Evolutionary conservation across 2,797 vertebrate genomes (phyloP).

Genomic region (Graptemys geographica): DNA sequence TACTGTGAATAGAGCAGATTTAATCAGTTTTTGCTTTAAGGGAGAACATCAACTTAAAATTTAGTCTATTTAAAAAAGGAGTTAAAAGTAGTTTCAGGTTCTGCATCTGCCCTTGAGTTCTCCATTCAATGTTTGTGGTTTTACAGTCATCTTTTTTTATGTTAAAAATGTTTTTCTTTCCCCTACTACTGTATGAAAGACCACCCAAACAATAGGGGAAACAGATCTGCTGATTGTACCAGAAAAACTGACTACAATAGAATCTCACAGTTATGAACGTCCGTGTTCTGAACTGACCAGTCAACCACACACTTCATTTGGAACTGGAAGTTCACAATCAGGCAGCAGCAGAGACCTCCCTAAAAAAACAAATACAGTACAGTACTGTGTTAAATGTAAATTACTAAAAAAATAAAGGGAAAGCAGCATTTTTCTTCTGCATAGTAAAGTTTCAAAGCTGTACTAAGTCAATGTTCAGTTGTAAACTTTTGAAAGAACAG

Average conservation of each 20-base stretch:
- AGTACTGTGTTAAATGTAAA: too few relatives aligned
- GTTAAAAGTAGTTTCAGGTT: not conserved
- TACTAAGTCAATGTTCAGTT: too few relatives aligned
- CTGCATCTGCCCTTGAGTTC: not conserved
- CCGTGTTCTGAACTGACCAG: too few relatives aligned
- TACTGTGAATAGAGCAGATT: accelerated
- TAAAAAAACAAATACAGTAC: too few relatives aligned
- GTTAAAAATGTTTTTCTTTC: not conserved
- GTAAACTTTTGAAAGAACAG: too few relatives aligned
- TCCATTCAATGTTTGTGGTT: not conserved
- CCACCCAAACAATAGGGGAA: not conserved
- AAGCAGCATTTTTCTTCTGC: too few relatives aligned
- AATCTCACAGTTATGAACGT: too few relatives aligned
- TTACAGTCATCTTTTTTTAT: not conserved
- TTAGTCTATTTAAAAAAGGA: not conserved
- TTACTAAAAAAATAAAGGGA: too few relatives aligned
- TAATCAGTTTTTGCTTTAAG: accelerated
- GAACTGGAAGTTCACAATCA: too few relatives aligned
- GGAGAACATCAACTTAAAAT: not conserved
- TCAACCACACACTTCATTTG: too few relatives aligned
- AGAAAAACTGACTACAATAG: not conserved
- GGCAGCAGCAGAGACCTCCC: too few relatives aligned
- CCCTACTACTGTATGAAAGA: not conserved
- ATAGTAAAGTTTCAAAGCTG: too few relatives aligned
- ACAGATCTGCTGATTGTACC: not conserved